Conservation (phyloP, 53 echinoderm and acorn worm genomes). For the Astropecten irregularis region DNA sequence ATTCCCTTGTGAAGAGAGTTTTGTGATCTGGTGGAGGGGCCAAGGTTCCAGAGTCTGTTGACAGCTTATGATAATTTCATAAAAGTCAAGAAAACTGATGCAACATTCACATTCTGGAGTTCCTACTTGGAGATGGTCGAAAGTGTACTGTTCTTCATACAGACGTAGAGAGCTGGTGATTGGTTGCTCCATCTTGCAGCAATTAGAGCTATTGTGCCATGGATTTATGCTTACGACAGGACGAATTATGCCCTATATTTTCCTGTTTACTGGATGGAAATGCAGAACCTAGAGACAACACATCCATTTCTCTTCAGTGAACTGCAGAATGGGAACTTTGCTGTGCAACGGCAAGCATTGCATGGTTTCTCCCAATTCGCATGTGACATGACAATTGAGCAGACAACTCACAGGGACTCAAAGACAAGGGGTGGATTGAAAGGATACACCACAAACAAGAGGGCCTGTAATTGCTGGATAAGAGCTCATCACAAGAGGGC, state of each 20-base stretch:
- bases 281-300: conserved; percentile 41
- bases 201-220: conserved; percentile 59
- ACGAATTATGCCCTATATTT: conserved; percentile 69
- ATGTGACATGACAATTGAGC: conserved; percentile 73
- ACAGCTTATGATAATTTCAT: neutral
- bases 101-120: conserved; percentile 72
- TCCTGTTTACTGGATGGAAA: conserved; percentile 70
- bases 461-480: conserved; percentile 61
- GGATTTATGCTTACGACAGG: conserved; percentile 69
- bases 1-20: neutral
- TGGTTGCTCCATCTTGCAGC: conserved; percentile 67
- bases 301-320: conserved; percentile 57
- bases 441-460: conserved; percentile 55
- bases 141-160: conserved; percentile 61
- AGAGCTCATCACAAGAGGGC: conserved; percentile 57
- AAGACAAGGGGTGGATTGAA: conserved; percentile 72
- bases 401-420: conserved; percentile 68
- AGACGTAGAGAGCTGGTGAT: conserved; percentile 57
- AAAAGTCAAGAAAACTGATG: neutral
- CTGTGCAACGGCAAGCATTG: conserved; percentile 68
- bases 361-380: conserved; percentile 63
- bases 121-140: conserved; percentile 72
- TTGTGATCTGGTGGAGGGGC: no score
- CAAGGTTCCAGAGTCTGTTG: no score
- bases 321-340: conserved; percentile 52